Evolutionary conservation across 1,140 invertebrate genomes (phyloP).

Genomic region (Heliothis subflexa): DNA sequence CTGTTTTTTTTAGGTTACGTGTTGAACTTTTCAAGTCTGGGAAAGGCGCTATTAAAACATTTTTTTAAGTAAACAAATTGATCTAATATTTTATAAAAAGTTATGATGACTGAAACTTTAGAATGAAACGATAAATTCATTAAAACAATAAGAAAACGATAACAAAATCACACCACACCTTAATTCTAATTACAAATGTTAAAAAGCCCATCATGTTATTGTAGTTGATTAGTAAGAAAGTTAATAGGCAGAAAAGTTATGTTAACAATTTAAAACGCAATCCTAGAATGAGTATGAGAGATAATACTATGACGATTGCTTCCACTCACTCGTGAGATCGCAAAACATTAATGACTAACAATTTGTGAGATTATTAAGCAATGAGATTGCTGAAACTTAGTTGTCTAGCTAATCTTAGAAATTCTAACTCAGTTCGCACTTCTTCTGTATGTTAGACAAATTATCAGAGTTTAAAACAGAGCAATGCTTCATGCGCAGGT

Average conservation of each 20-base stretch:
- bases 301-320: slow-evolving; percentile 19
- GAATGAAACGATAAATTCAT: slow-evolving; percentile 12
- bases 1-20: not conserved
- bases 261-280: slow-evolving; percentile 24
- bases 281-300: slow-evolving; percentile 3
- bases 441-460: slow-evolving; percentile 75
- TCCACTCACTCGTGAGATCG: slow-evolving; percentile 5
- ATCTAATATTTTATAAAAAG: not conserved
- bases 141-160: slow-evolving; percentile 26
- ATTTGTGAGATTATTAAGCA: not conserved
- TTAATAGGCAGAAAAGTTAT: slow-evolving; percentile 20
- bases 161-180: slow-evolving; percentile 80
- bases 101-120: not conserved
- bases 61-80: not conserved
- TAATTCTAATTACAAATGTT: slow-evolving; percentile 76
- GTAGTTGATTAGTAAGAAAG: slow-evolving; percentile 41
- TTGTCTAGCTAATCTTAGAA: not conserved
- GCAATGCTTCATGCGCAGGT: slow-evolving; percentile 90
- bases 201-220: slow-evolving; percentile 61
- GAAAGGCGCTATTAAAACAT: not conserved
- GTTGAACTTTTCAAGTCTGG: slow-evolving; percentile 11
- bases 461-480: slow-evolving; percentile 74
- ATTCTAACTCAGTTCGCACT: slow-evolving; percentile 60
- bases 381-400: slow-evolving; percentile 10
- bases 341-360: slow-evolving; percentile 19